phyloP scores from a whole-genome alignment of 2,888 invertebrate genomes.

The Lasioglossum malachurum region DNA sequence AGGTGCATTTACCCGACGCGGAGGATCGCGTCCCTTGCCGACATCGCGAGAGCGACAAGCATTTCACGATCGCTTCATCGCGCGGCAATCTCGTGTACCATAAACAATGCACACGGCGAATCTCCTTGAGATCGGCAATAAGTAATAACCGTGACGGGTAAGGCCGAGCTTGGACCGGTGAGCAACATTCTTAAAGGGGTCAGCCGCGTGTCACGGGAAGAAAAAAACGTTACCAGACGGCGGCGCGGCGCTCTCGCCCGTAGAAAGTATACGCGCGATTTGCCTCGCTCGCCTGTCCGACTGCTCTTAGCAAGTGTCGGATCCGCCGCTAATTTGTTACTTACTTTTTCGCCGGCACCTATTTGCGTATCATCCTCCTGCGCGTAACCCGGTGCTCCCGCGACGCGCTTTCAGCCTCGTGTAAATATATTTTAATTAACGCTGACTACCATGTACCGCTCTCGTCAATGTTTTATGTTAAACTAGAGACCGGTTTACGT shows the following conservation, averaged over 20 bases:
- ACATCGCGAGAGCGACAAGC: constrained; percentile 63
- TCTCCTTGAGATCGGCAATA: constrained; percentile 75
- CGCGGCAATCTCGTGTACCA: constrained; percentile 58
- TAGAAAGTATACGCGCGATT: constrained; percentile 15
- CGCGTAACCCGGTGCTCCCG: neutral
- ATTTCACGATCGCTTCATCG: constrained; percentile 69
- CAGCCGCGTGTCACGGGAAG: constrained; percentile 71
- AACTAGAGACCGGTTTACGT: neutral
- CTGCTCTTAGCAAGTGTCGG: constrained; percentile 28
- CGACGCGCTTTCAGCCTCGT: neutral
- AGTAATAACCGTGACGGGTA: constrained; percentile 72
- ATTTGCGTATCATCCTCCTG: constrained; percentile 18
- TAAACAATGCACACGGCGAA: constrained; percentile 72
- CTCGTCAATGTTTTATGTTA: neutral
- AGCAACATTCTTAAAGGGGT: constrained; percentile 73
- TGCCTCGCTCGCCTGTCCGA: constrained; percentile 1
- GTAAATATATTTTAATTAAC: neutral
- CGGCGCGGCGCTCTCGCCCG: constrained; percentile 12
- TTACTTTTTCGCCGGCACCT: constrained; percentile 19
- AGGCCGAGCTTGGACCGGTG: constrained; percentile 65
- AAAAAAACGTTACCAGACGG: constrained; percentile 58
- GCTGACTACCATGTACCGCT: neutral
- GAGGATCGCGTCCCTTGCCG: constrained; percentile 10
- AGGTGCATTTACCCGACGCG: constrained; percentile 23
- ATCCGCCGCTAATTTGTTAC: constrained; percentile 22